Evolutionary conservation across 2,113 vertebrate species (phyloP).

Genomic region (Sylvietta virens): DNA sequence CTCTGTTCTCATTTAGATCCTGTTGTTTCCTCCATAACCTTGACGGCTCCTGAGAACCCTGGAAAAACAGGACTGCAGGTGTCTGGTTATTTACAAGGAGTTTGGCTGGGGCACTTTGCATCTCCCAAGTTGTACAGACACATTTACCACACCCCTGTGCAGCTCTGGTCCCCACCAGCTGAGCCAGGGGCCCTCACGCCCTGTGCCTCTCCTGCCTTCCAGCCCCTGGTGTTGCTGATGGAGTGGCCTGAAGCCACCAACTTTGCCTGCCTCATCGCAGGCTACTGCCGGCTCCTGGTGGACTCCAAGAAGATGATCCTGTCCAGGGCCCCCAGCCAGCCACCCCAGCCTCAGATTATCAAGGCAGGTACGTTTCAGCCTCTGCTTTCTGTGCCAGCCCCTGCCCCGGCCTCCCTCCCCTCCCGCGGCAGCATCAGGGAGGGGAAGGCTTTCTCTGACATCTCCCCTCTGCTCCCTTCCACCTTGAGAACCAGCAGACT

Average conservation of each 20-base stretch:
- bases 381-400: constrained; percentile 38
- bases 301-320: constrained; percentile 94
- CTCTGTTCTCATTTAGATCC: no score
- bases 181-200: fast-evolving
- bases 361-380: constrained; percentile 94
- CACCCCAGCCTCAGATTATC: constrained; percentile 81
- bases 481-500: not conserved
- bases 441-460: not conserved
- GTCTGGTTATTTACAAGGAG: no score
- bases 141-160: no score
- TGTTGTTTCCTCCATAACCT: no score
- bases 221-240: constrained; percentile 96
- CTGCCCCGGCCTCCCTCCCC: not conserved
- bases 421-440: not conserved
- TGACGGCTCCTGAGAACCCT: no score
- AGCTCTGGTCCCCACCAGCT: not conserved
- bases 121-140: no score
- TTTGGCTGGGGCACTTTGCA: no score
- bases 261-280: constrained; percentile 95
- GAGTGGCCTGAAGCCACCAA: constrained; percentile 98
- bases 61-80: no score
- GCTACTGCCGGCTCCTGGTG: constrained; percentile 95
- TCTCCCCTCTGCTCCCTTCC: not conserved
- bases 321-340: constrained; percentile 83
- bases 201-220: constrained; percentile 30